A percentile compares a stretch with the other conserved stretches of the same genome.
Conservation (phyloP, 2,113 vertebrate genomes). For the Nestor notabilis region DNA sequence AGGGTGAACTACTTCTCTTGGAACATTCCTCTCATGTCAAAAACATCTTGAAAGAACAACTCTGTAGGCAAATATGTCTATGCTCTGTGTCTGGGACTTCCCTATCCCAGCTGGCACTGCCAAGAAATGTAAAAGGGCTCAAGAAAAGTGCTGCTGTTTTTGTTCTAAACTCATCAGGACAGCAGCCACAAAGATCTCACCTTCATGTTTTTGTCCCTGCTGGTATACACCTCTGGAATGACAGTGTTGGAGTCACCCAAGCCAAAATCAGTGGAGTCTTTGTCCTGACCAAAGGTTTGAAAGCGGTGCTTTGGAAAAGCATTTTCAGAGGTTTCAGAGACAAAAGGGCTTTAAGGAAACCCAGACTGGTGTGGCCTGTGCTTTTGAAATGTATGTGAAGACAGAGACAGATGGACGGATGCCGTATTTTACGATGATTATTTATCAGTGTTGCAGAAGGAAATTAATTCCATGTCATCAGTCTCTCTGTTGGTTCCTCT, state of each 20-base stretch:
- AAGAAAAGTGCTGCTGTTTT: background rate
- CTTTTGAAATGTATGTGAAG: background rate
- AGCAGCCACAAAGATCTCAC: background rate
- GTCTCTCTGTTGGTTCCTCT: background rate
- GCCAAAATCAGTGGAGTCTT: background rate
- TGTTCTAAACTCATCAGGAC: background rate
- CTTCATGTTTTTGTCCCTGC: background rate
- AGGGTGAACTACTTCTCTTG: background rate
- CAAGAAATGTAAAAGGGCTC: background rate
- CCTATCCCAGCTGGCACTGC: background rate
- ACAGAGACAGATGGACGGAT: background rate
- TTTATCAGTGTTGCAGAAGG: slow-evolving; percentile 15
- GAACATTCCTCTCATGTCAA: background rate
- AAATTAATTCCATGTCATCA: background rate
- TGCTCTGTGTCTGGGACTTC: background rate
- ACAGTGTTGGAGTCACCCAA: background rate
- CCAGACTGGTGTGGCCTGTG: background rate
- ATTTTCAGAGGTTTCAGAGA: background rate
- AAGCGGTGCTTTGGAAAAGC: background rate
- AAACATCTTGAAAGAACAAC: background rate
- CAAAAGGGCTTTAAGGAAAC: background rate
- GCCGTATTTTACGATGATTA: background rate
- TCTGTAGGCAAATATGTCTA: rapidly evolving
- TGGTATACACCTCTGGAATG: background rate
- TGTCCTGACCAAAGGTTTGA: background rate